Conservation (phyloP, 2,797 vertebrate genomes). For the Threskiornis aethiopicus region DNA sequence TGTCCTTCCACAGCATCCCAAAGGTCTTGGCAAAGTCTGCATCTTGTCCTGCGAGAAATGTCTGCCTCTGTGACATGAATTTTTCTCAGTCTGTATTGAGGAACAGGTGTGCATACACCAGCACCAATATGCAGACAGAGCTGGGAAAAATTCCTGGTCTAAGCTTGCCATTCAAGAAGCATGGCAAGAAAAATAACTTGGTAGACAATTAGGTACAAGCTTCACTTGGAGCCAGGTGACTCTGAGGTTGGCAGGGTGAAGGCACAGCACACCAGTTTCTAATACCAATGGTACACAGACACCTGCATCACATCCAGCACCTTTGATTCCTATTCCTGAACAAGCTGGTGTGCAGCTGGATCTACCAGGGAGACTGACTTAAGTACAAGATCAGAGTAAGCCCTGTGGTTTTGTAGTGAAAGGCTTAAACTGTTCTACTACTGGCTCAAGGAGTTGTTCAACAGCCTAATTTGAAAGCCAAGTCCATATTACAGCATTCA, state of each 20-base stretch:
- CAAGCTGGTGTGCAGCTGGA: neutral
- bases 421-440: neutral
- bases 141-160: neutral
- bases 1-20: neutral
- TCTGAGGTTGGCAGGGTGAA: neutral
- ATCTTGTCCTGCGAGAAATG: neutral
- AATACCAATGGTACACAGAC: neutral
- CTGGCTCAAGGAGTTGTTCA: neutral
- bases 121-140: neutral
- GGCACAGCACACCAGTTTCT: neutral
- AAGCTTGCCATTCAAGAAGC: neutral
- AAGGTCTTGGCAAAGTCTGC: neutral
- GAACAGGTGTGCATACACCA: neutral
- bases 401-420: neutral
- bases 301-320: neutral
- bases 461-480: neutral
- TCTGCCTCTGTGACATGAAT: neutral
- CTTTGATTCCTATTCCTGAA: neutral
- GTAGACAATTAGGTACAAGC: neutral
- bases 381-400: neutral
- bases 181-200: neutral
- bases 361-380: neutral
- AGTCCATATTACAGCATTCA: neutral
- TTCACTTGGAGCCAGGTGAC: neutral
- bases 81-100: neutral